phyloP scores from a whole-genome alignment of 2,797 vertebrate genomes.

The Sorex maritimensis region DNA sequence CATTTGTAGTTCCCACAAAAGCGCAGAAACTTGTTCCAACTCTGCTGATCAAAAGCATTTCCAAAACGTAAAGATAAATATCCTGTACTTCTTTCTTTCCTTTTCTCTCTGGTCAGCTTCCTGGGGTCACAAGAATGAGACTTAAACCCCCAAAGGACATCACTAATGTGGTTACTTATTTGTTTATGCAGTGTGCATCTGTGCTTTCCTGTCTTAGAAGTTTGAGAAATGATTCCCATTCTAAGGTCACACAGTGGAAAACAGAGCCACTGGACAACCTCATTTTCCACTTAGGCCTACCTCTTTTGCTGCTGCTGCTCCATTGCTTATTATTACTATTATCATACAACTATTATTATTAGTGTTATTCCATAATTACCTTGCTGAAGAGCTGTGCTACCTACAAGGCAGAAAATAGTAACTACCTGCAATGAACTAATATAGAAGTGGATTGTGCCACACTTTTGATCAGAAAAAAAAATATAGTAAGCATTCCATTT shows the following conservation, averaged over 20 bases:
- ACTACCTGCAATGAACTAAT: background rate
- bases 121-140: conserved; percentile 82
- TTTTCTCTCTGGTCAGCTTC: conserved; percentile 79
- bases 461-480: background rate
- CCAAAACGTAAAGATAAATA: conserved; percentile 76
- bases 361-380: conserved; percentile 60
- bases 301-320: conserved; percentile 56
- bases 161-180: conserved; percentile 37
- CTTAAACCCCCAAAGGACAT: conserved; percentile 72
- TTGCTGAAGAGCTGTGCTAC: conserved; percentile 52
- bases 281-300: conserved; percentile 78
- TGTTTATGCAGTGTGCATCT: conserved; percentile 79
- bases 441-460: conserved; percentile 6
- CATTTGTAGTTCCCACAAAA: conserved; percentile 84
- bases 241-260: conserved; percentile 84
- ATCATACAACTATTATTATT: conserved; percentile 31
- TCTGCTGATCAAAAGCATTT: conserved; percentile 83
- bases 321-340: conserved; percentile 52
- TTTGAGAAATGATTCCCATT: conserved; percentile 80
- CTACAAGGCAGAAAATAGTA: conserved; percentile 10
- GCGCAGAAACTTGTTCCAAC: conserved; percentile 82
- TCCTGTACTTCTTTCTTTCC: conserved; percentile 62
- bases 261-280: conserved; percentile 78
- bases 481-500: background rate
- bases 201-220: conserved; percentile 79